Evolutionary conservation across 1,140 invertebrate species (phyloP), one percentile per base, ranked within the genome.

Genomic region (Drosophila tsacasi): DNA sequence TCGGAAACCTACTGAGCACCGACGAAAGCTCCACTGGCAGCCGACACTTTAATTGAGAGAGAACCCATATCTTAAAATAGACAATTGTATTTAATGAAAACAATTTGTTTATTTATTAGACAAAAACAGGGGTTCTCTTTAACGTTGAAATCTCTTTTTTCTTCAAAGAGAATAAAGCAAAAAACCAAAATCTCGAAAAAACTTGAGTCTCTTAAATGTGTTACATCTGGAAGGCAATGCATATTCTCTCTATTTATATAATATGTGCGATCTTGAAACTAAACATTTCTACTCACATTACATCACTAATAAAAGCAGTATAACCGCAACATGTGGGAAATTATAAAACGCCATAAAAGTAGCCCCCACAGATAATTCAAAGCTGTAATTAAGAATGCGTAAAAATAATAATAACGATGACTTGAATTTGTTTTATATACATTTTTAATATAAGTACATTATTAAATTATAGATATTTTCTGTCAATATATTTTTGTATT

Each of bases 391-490:
- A 23, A 23, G 15, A 57, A n/a, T 44, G 39, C 57, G 15, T 15
- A 37, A 27, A 19, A n/a, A 8, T 7, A 5, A 27, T 44, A 7
- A 27, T 46, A 63, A 46, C 40, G 30, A 63, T 66, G 63, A 63
- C 63, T 35, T 62, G 21, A 5, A 5, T 4, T 37, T 5, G 2
- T 21, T 8, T 9, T 37, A 32, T 9, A 19, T 25, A 25, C 23
- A 8, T 30, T 7, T 30, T 6, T 7, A 9, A 32, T 32, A 32
- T 32, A 32, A 10, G 10, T 12, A 32, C 10, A 12, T 9, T 3
- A 32, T 12, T 32, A 10, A 32, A 6, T 12, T 32, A 9, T 3
- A 32, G 8, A 32, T 32, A 32, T 32, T 32, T 32, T 32, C 30
- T 32, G 9, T 7, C 8, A 9, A 32, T 32, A 32, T 9, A 30